Conservation (phyloP, 2,113 vertebrate genomes). For the Datnioides undecimradiatus region DNA sequence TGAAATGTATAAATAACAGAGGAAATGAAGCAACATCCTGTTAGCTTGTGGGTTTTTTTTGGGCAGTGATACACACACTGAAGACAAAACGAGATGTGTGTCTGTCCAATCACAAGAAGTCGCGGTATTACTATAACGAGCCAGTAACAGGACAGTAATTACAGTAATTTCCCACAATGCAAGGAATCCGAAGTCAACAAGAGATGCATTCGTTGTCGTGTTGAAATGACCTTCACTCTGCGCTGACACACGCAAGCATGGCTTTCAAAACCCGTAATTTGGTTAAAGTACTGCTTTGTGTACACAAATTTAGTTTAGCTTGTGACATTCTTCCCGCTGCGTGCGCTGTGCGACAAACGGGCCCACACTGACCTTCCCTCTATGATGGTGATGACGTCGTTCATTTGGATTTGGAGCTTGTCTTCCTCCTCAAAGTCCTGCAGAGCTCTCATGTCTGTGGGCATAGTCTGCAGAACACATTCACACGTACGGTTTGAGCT, state of each 20-base stretch:
- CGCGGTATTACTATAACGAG: background rate
- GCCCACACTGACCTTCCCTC: constrained; percentile 92
- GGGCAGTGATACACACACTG: background rate
- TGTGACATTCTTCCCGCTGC: background rate
- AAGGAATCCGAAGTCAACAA: constrained; percentile 36
- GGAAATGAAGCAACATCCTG: background rate
- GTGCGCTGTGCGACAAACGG: background rate
- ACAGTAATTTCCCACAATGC: constrained; percentile 28
- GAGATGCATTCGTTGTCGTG: constrained; percentile 36
- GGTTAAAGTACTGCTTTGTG: constrained; percentile 1
- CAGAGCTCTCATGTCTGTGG: constrained; percentile 96
- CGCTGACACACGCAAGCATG: background rate
- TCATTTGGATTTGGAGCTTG: constrained; percentile 94
- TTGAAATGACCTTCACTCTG: background rate
- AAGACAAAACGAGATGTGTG: background rate
- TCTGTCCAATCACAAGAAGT: background rate
- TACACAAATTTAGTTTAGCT: background rate
- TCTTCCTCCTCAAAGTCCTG: constrained; percentile 97
- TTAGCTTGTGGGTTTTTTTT: background rate
- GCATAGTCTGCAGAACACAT: constrained; percentile 87
- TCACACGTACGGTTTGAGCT: background rate
- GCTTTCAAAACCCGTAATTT: background rate
- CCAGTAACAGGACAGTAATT: constrained; percentile 20
- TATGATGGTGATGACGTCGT: constrained; percentile 97
- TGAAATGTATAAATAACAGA: background rate